Conservation (phyloP, 2,888 invertebrate species). For the Meloe dianella region DNA sequence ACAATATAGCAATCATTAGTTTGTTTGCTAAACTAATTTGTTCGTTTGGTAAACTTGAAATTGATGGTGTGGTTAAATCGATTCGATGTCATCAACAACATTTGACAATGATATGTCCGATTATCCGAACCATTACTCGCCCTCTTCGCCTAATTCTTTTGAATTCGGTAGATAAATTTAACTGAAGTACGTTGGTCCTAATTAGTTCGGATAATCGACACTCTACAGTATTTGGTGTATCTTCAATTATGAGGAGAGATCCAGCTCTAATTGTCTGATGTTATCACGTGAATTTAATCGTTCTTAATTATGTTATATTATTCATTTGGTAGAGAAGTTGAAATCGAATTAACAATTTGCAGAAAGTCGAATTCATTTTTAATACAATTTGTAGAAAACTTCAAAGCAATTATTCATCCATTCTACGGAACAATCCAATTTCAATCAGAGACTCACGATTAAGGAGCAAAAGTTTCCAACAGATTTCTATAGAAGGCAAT, state of each 20-base stretch:
- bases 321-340: background rate
- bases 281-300: background rate
- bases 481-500: slow-evolving; percentile 27
- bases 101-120: background rate
- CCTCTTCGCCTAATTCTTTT: background rate
- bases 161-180: too few relatives aligned
- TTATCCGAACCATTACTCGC: background rate
- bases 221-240: too few relatives aligned
- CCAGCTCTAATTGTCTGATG: too few relatives aligned
- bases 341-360: slow-evolving; percentile 24
- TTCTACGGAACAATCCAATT: slow-evolving; percentile 31
- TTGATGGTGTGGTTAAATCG: background rate
- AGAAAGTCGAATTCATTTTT: slow-evolving; percentile 23
- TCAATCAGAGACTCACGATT: slow-evolving; percentile 32
- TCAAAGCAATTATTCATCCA: slow-evolving; percentile 31
- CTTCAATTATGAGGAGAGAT: too few relatives aligned
- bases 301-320: background rate
- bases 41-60: background rate
- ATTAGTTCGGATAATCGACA: too few relatives aligned
- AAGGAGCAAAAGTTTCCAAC: slow-evolving; percentile 28
- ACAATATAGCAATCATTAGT: background rate
- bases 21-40: background rate
- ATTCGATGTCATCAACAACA: background rate
- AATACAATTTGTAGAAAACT: slow-evolving; percentile 20
- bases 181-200: too few relatives aligned